Evolutionary conservation across 2,113 vertebrate genomes (phyloP), one percentile per base, ranked within the genome.

Genomic region (Pollachius pollachius): DNA sequence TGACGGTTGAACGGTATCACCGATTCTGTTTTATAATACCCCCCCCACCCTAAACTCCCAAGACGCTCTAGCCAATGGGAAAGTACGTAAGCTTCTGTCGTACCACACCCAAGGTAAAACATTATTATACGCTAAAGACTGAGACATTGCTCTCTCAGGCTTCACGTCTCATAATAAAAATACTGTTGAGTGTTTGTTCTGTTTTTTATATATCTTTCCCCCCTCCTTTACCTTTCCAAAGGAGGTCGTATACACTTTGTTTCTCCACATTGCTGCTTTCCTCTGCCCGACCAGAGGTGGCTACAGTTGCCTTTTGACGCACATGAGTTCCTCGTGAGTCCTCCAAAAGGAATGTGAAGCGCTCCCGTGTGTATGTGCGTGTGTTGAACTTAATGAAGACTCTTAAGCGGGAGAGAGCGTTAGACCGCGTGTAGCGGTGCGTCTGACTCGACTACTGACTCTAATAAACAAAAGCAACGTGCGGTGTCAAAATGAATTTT

Each of bases 291-390:
- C 71, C 63, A 57, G 68, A 84, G 78, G 80, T 4, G 11, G 77
- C 73, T 79, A 48, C 9, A 67, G 86, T 88, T 87, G 87, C 89
- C 87, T 89, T 88, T 71, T 60, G 69, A 88, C 85, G 81, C 72
- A 82, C 80, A 59, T 11, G 64, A 78, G 83, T 72, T 77, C 69
- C 41, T 57, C 54, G n/a, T 65, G 70, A 72, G 73, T 25, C 23
- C 9, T 62, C 73, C 82, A 73, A 74, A 61, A 75, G 72, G 79
- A 87, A 86, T 81, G 82, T 85, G 81, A 86, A 81, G 73, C 70
- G 30, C 69, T 79, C 78, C 71, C 18, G 1, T 4, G 30, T 71
- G 54, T 56, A 15, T 56, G 54, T 17, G 54, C 13, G 54, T 57
- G 54, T 57, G 54, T 57, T 57, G 54, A 34, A 34, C 30, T 56